These are phyloP conservation scores for Sphaerophoria taeniata DNA, from an alignment of 2,888 invertebrate species.

Conservation along the genomic window DNA sequence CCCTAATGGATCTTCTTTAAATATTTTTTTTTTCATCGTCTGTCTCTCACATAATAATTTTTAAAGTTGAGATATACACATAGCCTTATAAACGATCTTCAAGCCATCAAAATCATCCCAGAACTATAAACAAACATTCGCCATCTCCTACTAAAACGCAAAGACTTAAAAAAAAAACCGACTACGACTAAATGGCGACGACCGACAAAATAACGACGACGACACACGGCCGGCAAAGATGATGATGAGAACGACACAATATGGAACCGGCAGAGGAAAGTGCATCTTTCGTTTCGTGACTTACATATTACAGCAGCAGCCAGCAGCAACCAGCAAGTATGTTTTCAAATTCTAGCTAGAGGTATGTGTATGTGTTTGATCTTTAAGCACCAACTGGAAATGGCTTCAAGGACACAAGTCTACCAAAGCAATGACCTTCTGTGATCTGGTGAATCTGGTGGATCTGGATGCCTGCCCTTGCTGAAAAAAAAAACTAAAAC, in stretches of 20 bases:
- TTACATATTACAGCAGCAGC: slow-evolving; percentile 65
- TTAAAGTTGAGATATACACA: background rate
- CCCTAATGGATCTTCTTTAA: slow-evolving; percentile 50
- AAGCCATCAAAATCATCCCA: slow-evolving; percentile 27
- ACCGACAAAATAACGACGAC: slow-evolving; percentile 2
- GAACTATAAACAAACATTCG: slow-evolving; percentile 63
- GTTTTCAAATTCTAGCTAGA: background rate
- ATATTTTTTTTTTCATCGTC: background rate
- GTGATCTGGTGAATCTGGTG: slow-evolving; percentile 1
- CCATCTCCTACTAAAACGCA: slow-evolving; percentile 37
- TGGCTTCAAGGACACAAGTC: slow-evolving; percentile 70
- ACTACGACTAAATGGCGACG: slow-evolving; percentile 8
- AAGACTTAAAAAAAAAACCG: too few relatives aligned
- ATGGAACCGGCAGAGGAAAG: slow-evolving; percentile 46
- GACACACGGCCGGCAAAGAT: slow-evolving; percentile 11
- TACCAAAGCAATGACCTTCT: slow-evolving; percentile 70
- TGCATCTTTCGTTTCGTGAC: slow-evolving; percentile 72
- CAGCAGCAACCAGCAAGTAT: background rate
- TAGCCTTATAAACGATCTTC: slow-evolving; percentile 43
- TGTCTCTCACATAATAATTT: slow-evolving; percentile 23
- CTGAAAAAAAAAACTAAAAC: slow-evolving; percentile 8
- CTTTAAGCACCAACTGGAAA: slow-evolving; percentile 37
- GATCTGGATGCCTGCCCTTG: background rate
- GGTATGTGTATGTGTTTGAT: background rate
- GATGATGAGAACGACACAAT: background rate